Evolutionary conservation across 2,113 vertebrate species (phyloP), one percentile per base, ranked within the genome.

Genomic region (Neotragus pygmaeus): DNA sequence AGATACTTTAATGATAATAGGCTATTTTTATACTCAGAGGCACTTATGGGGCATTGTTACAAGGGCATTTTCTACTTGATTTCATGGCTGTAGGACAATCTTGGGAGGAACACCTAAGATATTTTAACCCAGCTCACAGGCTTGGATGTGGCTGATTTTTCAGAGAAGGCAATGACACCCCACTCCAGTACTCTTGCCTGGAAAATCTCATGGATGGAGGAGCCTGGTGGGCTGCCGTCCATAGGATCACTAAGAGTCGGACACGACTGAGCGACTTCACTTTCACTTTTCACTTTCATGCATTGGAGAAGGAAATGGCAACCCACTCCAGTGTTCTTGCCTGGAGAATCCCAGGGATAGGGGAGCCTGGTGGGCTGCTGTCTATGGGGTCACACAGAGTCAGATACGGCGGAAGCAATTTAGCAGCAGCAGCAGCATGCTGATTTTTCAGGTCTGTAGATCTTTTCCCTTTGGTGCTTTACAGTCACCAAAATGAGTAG

Each of bases 341-440:
- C 62, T 19, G 64, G 64, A 66, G 17, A 36, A 36, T 5, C 64
- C 64, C 17, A 66, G 64, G 33, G 64, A 10, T 4, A 2, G n/a
- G n/a, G 64, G 16, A 19, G 33, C 64, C 64, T 66, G 33, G n/a
- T 36, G n/a, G 64, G 8, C 33, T 66, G 64, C 17, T 0, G 0
- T 66, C 33, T 66, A 66, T 66, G 17, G 33, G 8, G 33, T 36
- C 1, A 2, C 33, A 36, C 8, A 66, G 33, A 66, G 64, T 66
- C 17, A 0, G 8, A 70, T n/a, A 70, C 0, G 0, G 4, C n/a
- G 36, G 64, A 70, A 11, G 17, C 0, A 1, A 36, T 9, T 70
- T 70, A 36, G 17, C 64, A 36, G 17, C n/a, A 36, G 64, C 17
- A 36, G n/a, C n/a, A 70, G 33, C n/a, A 36, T 36, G n/a, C n/a